phyloP scores from a whole-genome alignment of 2,888 invertebrate species.

The Leptopterna dolabrata region DNA sequence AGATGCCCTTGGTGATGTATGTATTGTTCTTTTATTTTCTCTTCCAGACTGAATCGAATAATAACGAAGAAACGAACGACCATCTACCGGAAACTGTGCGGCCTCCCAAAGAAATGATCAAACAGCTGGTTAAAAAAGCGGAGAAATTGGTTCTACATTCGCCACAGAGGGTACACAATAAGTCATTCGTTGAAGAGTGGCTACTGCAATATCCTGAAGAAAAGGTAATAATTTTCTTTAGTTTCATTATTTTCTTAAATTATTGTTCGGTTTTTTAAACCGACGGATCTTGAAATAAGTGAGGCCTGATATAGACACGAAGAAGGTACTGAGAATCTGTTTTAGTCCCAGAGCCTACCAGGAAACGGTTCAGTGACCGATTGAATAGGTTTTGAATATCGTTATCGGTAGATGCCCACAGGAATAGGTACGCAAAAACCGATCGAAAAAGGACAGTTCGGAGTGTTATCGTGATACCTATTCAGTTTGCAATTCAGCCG shows the following conservation, averaged over 20 bases:
- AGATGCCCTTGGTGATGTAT: not conserved
- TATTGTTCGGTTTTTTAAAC: no score
- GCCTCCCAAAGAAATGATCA: slow-evolving; percentile 70
- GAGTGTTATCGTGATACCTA: no score
- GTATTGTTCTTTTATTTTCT: not conserved
- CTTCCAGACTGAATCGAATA: slow-evolving; percentile 51
- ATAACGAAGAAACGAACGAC: slow-evolving; percentile 55
- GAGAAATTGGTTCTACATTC: slow-evolving; percentile 74
- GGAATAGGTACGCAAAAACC: no score
- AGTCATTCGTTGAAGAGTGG: slow-evolving; percentile 61
- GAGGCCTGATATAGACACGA: no score
- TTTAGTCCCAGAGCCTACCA: no score
- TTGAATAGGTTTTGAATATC: no score
- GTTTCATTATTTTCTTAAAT: not conserved
- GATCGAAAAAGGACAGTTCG: no score
- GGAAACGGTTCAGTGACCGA: no score
- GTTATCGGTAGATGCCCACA: no score
- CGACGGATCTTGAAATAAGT: not conserved
- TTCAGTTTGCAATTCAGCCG: no score
- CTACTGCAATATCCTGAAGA: slow-evolving; percentile 56
- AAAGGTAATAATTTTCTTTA: slow-evolving; percentile 43
- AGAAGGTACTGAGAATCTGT: no score
- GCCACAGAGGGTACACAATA: slow-evolving; percentile 54
- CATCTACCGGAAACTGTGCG: slow-evolving; percentile 60
- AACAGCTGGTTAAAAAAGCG: slow-evolving; percentile 81